These are phyloP conservation scores for Sebastolobus alascanus DNA, from an alignment of 2,797 vertebrate species.

Conservation along the genomic window DNA sequence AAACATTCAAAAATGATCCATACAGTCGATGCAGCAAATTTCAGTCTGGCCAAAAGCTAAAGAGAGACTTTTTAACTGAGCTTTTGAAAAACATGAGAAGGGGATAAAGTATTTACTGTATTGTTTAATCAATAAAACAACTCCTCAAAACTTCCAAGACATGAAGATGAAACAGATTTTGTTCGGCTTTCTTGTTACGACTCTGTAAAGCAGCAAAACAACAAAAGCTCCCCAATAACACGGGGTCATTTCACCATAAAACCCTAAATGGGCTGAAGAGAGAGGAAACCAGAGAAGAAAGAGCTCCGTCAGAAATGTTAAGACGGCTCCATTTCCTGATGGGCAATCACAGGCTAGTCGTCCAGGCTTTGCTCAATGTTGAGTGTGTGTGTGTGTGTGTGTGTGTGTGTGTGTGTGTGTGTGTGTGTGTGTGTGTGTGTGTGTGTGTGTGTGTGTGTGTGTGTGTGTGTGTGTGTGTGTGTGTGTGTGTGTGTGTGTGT, in stretches of 20 bases:
- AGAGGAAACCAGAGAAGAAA: slow-evolving; percentile 59
- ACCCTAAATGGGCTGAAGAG: slow-evolving; percentile 48
- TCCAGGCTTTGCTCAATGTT: slow-evolving; percentile 47
- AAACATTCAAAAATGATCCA: neutral
- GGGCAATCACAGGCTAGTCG: slow-evolving; percentile 66
- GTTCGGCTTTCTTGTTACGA: slow-evolving; percentile 41
- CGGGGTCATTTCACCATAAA: slow-evolving; percentile 60
- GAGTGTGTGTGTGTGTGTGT: slow-evolving; percentile 18
- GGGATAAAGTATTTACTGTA: slow-evolving; percentile 59
- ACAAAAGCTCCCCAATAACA: slow-evolving; percentile 69
- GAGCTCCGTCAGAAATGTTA: slow-evolving; percentile 49
- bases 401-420: slow-evolving; percentile 26
- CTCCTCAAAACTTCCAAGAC: slow-evolving; percentile 37
- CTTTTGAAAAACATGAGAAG: slow-evolving; percentile 45
- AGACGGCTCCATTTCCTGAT: slow-evolving; percentile 64
- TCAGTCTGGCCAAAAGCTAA: neutral
- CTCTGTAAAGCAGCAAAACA: slow-evolving; percentile 67
- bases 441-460: neutral
- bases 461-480: neutral
- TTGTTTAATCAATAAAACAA: slow-evolving; percentile 62
- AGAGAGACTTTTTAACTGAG: slow-evolving; percentile 7
- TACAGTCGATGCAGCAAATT: neutral
- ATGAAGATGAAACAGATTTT: slow-evolving; percentile 53
- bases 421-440: slow-evolving; percentile 13
- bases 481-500: neutral